Base-by-base conservation (phyloP, 1,140 invertebrate genomes). In the Galleria mellonella region DNA sequence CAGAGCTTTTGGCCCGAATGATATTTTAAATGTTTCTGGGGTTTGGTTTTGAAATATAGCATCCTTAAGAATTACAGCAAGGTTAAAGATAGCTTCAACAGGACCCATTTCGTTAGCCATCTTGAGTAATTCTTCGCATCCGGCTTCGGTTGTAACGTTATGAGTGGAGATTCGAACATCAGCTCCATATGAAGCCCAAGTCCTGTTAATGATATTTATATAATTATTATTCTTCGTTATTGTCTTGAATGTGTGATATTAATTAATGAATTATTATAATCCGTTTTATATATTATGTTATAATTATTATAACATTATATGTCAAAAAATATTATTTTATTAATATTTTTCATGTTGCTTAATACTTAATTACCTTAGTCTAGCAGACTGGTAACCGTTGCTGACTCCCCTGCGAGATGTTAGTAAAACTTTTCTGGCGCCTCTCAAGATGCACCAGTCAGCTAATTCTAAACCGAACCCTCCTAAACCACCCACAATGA, bases 401-500 rank as follows among this genome's bases (percentile, higher is more conserved):
- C 75, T 87, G 8, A 96, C 76, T 12, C 95, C 95, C 43, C 89
- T 89, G 54, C 95, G 89, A 1, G 95, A 96, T 0, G 92, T 95
- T 0, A 98, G 83, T 1, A 97, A 84, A 0, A 98, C 55, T 61
- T 92, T 93, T 47, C 84, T 90, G 5, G 92, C 94, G 1, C 96
- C 96, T 64, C 95, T 87, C 15, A 93, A 69, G 9, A 95, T 88
- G 45, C 98, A 86, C 96, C 96, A 98, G 67, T 96, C 92, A 2
- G 91, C 90, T 33, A 98, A 70, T 74, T 98, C 96, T n/a, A 98
- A 85, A 28, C 96, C 96, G 74, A 98, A 96, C 1, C 96, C 95
- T 17, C 95, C 96, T 0, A 97, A 84, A 46, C 96, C 96, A 30
- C 96, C 91, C 1, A 89, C 81, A 0, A 92, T 87, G 0, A 92